Evolutionary conservation across 2,797 vertebrate species (phyloP), one percentile per base, ranked within the genome.

Genomic region (Tenualosa ilisha): DNA sequence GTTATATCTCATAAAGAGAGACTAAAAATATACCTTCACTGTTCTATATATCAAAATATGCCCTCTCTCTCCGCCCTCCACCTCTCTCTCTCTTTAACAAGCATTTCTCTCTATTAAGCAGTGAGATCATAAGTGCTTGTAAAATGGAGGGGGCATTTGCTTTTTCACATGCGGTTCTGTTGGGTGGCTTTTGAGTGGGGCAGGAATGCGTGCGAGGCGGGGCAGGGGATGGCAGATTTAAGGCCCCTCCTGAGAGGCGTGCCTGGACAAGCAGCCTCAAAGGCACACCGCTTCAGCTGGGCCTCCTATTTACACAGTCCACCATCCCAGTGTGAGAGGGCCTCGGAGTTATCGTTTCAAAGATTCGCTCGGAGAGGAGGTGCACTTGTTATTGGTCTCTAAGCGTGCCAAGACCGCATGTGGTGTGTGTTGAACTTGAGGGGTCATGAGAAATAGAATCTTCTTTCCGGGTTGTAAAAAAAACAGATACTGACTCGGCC

Each of bases 41-140:
- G 8, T 51, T 46, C 49, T 15, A 56, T 81, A 54, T 83, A 83
- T 88, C 43, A 82, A 86, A 84, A 24, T 81, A 46, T 81, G 40
- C n/a, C 83, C 61, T 22, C 40, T 31, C 46, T 37, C 26, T 37
- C 3, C 13, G 11, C 31, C 26, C 13, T 26, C 26, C 26, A 40
- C 68, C 83, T 49, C 81, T 53, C 51, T 72, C 68, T 75, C 24
- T 75, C 37, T 75, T 75, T 75, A 40, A 40, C 68, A 75, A 75
- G 68, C 68, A 17, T 75, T 72, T 83, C 63, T 68, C 26, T 81
- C 40, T 22, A 13, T 83, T 84, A 84, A 84, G 85, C 85, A 51
- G n/a, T 65, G 83, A 89, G 84, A 83, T 87, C 82, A 82, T 85
- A 79, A 59, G 11, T 72, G 24, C 37, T 22, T 85, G 83, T 86